Evolutionary conservation across 1,140 invertebrate species (phyloP).

Genomic region (Babylonia areolata): DNA sequence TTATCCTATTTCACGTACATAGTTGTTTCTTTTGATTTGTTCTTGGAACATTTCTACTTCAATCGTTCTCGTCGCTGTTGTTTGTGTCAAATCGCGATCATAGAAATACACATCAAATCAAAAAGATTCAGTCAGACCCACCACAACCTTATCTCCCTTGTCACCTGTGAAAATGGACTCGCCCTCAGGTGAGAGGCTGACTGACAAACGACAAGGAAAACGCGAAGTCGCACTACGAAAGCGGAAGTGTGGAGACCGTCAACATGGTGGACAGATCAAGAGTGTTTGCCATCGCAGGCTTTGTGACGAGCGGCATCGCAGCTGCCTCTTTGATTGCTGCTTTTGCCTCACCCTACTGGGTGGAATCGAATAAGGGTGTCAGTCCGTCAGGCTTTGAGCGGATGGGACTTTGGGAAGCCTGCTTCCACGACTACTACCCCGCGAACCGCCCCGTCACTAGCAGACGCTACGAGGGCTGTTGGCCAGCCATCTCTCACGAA

Average conservation of each 20-base stretch:
- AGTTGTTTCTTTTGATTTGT: too few species aligned
- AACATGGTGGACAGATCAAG: conserved; percentile 13
- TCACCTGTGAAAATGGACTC: conserved; percentile 5
- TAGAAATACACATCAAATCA: too few species aligned
- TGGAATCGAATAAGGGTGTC: conserved; percentile 30
- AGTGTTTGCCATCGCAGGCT: conserved; percentile 28
- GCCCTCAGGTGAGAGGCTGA: neutral
- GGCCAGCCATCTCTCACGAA: conserved; percentile 13
- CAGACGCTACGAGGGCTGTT: conserved; percentile 91
- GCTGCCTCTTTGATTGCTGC: conserved; percentile 22
- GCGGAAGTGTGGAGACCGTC: neutral
- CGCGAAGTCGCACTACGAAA: too few species aligned
- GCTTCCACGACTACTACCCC: conserved; percentile 86
- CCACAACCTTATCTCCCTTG: neutral
- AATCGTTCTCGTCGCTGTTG: too few species aligned
- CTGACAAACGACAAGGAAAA: neutral
- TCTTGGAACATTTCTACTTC: too few species aligned
- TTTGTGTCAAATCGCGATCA: too few species aligned
- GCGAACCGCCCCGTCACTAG: conserved; percentile 83
- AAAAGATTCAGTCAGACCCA: too few species aligned
- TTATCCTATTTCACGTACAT: too few species aligned
- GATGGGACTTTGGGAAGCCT: conserved; percentile 97
- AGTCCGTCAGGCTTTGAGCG: conserved; percentile 83
- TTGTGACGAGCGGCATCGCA: conserved; percentile 1
- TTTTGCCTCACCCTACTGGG: conserved; percentile 37